Evolutionary conservation across 1,140 invertebrate species (phyloP).

Genomic region (Brachionus rotundiformis): DNA sequence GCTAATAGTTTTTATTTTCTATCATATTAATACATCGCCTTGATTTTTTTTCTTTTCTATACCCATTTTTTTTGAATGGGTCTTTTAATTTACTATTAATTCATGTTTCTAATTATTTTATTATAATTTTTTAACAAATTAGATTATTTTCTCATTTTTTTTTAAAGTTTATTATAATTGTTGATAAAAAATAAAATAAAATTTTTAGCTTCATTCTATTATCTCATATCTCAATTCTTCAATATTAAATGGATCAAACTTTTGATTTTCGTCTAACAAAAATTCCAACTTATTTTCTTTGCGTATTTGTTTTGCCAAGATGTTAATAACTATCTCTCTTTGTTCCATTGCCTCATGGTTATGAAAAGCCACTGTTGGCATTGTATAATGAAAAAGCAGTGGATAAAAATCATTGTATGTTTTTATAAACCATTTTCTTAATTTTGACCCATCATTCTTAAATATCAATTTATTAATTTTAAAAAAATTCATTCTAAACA

Average conservation of each 20-base stretch:
- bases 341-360: slow-evolving; percentile 19
- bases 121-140: too few species aligned
- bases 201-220: background rate
- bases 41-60: too few species aligned
- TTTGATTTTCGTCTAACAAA: slow-evolving; percentile 10
- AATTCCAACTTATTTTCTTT: slow-evolving; percentile 44
- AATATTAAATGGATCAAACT: slow-evolving; percentile 36
- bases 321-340: background rate
- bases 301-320: slow-evolving; percentile 4
- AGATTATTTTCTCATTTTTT: background rate
- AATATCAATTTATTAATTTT: background rate
- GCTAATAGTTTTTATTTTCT: too few species aligned
- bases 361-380: slow-evolving; percentile 23
- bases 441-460: slow-evolving; percentile 11
- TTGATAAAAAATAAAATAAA: background rate
- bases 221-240: slow-evolving; percentile 42
- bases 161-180: background rate
- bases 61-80: too few species aligned
- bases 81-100: too few species aligned
- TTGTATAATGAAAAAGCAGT: slow-evolving; percentile 9
- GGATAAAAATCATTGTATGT: slow-evolving; percentile 35
- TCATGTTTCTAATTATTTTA: too few species aligned
- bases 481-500: background rate
- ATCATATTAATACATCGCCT: too few species aligned
- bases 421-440: slow-evolving; percentile 44